phyloP scores from a whole-genome alignment of 2,888 invertebrate genomes.

The Atherix ibis region DNA sequence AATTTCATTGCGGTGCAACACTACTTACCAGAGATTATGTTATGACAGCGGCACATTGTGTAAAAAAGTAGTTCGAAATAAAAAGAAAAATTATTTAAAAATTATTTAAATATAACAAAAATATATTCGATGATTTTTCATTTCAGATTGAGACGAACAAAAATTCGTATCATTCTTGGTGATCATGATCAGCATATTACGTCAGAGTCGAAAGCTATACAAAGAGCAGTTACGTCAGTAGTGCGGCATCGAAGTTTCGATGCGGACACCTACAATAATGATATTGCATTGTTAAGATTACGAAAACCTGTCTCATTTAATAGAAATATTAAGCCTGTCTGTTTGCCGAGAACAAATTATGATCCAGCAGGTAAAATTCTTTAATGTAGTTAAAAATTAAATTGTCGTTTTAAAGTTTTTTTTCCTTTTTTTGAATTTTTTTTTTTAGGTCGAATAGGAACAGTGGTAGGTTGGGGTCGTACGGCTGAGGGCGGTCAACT shows the following conservation, averaged over 20 bases:
- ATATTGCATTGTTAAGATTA: slow-evolving; percentile 62
- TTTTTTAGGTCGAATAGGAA: slow-evolving; percentile 37
- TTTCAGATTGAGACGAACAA: slow-evolving; percentile 54
- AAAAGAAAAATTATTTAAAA: not conserved
- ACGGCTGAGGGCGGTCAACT: slow-evolving; percentile 67
- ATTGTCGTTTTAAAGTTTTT: not conserved
- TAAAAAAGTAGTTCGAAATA: slow-evolving; percentile 59
- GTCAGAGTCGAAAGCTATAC: slow-evolving; percentile 60
- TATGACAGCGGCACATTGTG: slow-evolving; percentile 75
- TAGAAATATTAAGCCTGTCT: slow-evolving; percentile 45
- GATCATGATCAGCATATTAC: slow-evolving; percentile 73
- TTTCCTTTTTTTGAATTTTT: not conserved
- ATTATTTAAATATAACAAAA: not conserved
- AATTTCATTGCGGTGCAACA: slow-evolving; percentile 78
- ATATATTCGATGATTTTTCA: not conserved
- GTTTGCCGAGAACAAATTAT: slow-evolving; percentile 43
- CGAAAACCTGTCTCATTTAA: slow-evolving; percentile 63
- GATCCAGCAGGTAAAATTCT: slow-evolving; percentile 45
- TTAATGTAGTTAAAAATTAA: slow-evolving; percentile 10
- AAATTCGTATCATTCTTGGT: slow-evolving; percentile 67
- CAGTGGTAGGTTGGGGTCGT: slow-evolving; percentile 77
- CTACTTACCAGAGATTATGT: slow-evolving; percentile 70
- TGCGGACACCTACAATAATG: slow-evolving; percentile 72
- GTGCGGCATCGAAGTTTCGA: slow-evolving; percentile 71
- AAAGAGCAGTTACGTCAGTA: slow-evolving; percentile 63